Conservation (phyloP, 2,113 vertebrate genomes). For the Lanius ludovicianus region DNA sequence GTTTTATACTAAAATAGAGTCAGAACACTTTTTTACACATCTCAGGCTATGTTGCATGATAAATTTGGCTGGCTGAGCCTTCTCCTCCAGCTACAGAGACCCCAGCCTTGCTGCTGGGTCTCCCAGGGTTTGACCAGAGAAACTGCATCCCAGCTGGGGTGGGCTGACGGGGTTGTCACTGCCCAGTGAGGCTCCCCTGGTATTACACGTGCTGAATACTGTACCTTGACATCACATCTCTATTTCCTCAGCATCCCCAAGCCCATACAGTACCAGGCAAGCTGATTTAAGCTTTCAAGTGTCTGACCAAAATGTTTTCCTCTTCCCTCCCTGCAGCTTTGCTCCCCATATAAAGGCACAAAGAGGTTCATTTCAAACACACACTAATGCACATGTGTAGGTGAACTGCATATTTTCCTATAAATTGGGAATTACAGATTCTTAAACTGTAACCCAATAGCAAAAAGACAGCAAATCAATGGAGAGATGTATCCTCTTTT, state of each 20-base stretch:
- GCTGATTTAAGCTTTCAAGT: neutral
- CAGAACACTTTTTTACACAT: neutral
- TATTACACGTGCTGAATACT: fast-evolving
- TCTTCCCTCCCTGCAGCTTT: neutral
- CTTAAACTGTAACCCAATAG: neutral
- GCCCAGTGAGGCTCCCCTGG: too few species aligned
- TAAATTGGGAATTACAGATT: neutral
- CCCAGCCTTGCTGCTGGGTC: neutral
- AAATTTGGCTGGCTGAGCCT: neutral
- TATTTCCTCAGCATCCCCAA: neutral
- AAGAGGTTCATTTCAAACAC: neutral
- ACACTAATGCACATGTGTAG: neutral
- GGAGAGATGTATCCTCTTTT: neutral
- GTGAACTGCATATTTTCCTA: neutral
- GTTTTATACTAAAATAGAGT: neutral
- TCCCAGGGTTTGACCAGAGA: neutral
- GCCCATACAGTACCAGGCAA: neutral
- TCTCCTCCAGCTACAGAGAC: neutral
- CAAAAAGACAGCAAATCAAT: neutral
- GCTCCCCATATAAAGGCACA: neutral
- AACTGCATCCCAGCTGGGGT: neutral
- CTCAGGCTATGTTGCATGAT: neutral
- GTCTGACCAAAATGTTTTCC: neutral
- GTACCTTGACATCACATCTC: neutral
- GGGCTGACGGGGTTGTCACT: neutral